These are phyloP conservation scores for Chrysomallon squamiferum DNA, from an alignment of 1,140 invertebrate genomes.

Conservation along the genomic window DNA sequence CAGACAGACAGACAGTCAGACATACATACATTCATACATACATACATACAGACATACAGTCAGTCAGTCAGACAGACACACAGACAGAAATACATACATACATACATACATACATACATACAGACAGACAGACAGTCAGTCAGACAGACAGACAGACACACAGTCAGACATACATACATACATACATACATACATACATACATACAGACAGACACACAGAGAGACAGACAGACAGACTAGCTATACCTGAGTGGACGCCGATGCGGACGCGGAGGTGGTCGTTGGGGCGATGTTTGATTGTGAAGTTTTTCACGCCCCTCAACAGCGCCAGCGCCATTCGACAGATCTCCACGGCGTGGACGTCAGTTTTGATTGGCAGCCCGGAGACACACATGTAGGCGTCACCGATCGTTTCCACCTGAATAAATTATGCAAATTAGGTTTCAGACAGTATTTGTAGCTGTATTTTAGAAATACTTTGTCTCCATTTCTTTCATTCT, in stretches of 20 bases:
- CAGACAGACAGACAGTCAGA: too few species aligned
- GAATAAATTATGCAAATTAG: constrained; percentile 67
- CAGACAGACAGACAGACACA: too few species aligned
- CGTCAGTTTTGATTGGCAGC: constrained; percentile 45
- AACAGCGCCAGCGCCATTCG: constrained; percentile 86
- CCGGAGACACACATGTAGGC: constrained; percentile 60
- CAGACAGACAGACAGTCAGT: too few species aligned
- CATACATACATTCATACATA: too few species aligned
- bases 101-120: too few species aligned
- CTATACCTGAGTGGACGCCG: constrained; percentile 66
- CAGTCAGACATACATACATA: too few species aligned
- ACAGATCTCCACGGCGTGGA: constrained; percentile 81
- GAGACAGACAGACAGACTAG: too few species aligned
- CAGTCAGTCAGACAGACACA: too few species aligned
- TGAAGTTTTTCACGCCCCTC: constrained; percentile 82
- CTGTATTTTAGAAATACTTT: neutral
- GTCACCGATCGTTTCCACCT: constrained; percentile 63
- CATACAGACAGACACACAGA: too few species aligned
- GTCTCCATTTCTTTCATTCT: neutral
- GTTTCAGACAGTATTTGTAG: neutral
- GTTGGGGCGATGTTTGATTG: constrained; percentile 82
- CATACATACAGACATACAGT: too few species aligned
- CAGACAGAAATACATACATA: too few species aligned
- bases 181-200: too few species aligned
- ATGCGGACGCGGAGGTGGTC: constrained; percentile 86